A percentile compares a stretch with the other conserved stretches of the same genome.
Evolutionary conservation across 2,797 vertebrate genomes (phyloP).

Genomic region (Ceyx erithaca): DNA sequence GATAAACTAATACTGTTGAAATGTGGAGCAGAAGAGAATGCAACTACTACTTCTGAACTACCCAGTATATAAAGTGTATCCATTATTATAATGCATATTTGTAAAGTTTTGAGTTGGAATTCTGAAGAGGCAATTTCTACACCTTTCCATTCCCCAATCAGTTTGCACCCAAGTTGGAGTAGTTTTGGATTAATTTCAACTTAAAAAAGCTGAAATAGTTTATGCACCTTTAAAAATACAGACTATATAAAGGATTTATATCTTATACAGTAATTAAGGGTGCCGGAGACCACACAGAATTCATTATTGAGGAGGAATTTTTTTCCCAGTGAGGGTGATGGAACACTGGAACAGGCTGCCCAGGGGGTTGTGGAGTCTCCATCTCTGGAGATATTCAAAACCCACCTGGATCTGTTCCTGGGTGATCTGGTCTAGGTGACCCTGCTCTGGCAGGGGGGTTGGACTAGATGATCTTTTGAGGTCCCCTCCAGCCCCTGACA

Average conservation of each 20-base stretch:
- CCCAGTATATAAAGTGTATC: background rate
- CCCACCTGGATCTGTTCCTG: no score
- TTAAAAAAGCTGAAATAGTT: background rate
- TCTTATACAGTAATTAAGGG: background rate
- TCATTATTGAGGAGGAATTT: background rate
- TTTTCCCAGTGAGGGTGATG: no score
- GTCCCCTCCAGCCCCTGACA: no score
- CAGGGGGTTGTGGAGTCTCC: no score
- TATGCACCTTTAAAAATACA: background rate
- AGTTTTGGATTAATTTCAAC: background rate
- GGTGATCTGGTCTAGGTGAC: no score
- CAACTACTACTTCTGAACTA: background rate
- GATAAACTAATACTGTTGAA: background rate
- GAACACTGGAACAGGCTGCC: no score
- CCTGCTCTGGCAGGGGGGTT: no score
- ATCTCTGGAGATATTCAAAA: no score
- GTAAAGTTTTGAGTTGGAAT: background rate
- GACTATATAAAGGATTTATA: background rate
- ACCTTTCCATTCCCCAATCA: background rate
- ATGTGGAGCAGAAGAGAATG: background rate
- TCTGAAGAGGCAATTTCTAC: background rate
- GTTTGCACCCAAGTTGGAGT: background rate
- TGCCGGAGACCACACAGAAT: background rate
- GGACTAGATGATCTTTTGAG: no score
- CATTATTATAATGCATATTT: background rate